These are phyloP conservation scores for Ctenosaura bakeri DNA, from an alignment of 2,797 vertebrate genomes.

Conservation along the genomic window DNA sequence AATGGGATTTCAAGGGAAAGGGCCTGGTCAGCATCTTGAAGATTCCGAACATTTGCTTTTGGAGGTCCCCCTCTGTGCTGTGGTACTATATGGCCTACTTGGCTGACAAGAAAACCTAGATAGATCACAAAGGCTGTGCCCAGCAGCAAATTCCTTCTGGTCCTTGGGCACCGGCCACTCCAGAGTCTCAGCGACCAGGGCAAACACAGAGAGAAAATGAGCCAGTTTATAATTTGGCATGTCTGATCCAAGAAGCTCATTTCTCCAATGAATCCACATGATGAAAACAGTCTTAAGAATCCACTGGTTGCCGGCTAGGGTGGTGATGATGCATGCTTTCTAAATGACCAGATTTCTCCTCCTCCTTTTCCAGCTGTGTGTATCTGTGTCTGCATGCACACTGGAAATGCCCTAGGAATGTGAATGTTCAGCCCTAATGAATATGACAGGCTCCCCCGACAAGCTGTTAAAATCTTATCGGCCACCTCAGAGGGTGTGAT, in stretches of 20 bases:
- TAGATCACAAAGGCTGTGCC: conserved; percentile 86
- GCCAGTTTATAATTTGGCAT: conserved; percentile 79
- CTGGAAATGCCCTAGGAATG: conserved; percentile 61
- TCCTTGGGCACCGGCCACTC: conserved; percentile 82
- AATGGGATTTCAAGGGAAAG: conserved; percentile 76
- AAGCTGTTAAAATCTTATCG: conserved; percentile 74
- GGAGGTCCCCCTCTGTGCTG: conserved; percentile 68
- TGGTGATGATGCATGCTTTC: conserved; percentile 79
- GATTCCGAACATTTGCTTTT: conserved; percentile 51
- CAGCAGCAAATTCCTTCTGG: conserved; percentile 85
- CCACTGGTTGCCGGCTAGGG: conserved; percentile 69
- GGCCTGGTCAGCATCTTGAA: conserved; percentile 64
- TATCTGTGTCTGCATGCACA: conserved; percentile 28
- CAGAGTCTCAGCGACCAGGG: conserved; percentile 78
- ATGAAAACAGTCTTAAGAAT: conserved; percentile 73
- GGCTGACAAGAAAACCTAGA: conserved; percentile 87
- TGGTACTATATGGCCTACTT: conserved; percentile 81
- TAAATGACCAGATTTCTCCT: conserved; percentile 66
- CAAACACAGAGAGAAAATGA: conserved; percentile 78
- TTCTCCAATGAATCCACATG: conserved; percentile 85
- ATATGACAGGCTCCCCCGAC: conserved; percentile 67
- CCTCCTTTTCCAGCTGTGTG: conserved; percentile 57
- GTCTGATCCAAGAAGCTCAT: conserved; percentile 82
- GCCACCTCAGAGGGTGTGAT: conserved; percentile 69
- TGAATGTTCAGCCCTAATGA: conserved; percentile 63